Base-by-base conservation (phyloP, 1,140 invertebrate genomes). In the Aradophagus sp. region DNA sequence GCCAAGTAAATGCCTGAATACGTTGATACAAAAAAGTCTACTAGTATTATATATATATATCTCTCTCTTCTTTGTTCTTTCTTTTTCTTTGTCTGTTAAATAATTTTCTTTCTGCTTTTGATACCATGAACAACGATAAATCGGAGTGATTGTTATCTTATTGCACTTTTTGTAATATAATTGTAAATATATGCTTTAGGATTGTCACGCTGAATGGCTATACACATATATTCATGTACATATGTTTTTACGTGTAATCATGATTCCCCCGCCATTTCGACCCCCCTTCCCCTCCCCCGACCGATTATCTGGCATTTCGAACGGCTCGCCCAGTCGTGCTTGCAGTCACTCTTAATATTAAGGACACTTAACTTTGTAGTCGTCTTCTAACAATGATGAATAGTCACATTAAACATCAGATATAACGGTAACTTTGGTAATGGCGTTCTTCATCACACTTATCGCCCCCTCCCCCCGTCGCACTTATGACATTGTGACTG, bases 351-450 rank as follows among this genome's bases (percentile, higher is more conserved):
- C 71, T 80, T 80, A 80, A 80, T 74, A 75, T 77, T 80, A 82
- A 82, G 80, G 80, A 80, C 80, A 82, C 79, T 82, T 82, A 81
- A 79, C 75, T 79, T 80, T 73, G 73, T 81, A 81, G 61, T 78
- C 73, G 61, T 63, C 23, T 73, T 69, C 68, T 73, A 71, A 69
- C 68, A 61, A 50, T 70, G 59, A 69, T 52, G 41, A 68, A 74
- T 77, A 71, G 58, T 56, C 53, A 74, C 73, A 77, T 75, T 73
- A 70, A 74, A 32, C 65, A 67, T 63, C 65, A 61, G 69, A 55
- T 59, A 56, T 65, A 56, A 69, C 35, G 52, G 35, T 69, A 59
- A 71, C 52, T 52, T 62, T 56, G 48, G 35, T 61, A 58, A 73
- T 73, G 74, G 39, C 68, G 56, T 62, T 72, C 55, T 69, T 71